Base-by-base conservation (phyloP, 2,888 invertebrate genomes). In the Piscicola geometra region DNA sequence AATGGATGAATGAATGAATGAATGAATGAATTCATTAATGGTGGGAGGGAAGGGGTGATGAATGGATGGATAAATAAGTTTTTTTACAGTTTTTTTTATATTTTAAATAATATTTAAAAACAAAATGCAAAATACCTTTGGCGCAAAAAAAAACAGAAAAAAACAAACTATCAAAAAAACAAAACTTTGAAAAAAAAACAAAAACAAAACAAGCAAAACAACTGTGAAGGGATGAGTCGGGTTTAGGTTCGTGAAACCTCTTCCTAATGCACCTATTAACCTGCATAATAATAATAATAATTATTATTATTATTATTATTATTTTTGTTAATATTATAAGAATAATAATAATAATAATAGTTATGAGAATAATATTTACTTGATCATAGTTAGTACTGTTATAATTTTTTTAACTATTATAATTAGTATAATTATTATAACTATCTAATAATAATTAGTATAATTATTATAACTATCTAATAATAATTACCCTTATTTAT, bases 61-160 rank as follows among this genome's bases (percentile, higher is more conserved):
- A n/a, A n/a, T n/a, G n/a, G 12, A 47, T 21, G 50, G 9, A 15
- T 47, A 9, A 21, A 9, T 47, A 21, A 9, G 50, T 47, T 21
- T 21, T 9, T 47, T 21, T 15, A 47, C 21, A 15, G 50, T 21
- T 47, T 47, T 47, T 47, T 9, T 47, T 47, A 15, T 47, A 47
- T 47, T 47, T 15, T 47, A 47, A 47, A 47, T 47, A 47, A 47
- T 15, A 47, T 47, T 9, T 15, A 21, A 21, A 9, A 47, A 15
- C 50, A 47, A 21, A 47, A 47, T 15, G 75, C 80, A 80, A 21
- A 60, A 67, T 33, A 79, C 56, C 64, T 76, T 77, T 79, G 68
- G n/a, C 15, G 50, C 21, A 47, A 5, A 32, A 9, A 12, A n/a
- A 18, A 18, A 12, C 71, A 41, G 9, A n/a, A 21, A 71, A 9